Percentiles rank a stretch among this genome's conserved stretches.
Evolutionary conservation across 2,113 vertebrate species (phyloP).

Genomic region (Hippocampus guttulatus): DNA sequence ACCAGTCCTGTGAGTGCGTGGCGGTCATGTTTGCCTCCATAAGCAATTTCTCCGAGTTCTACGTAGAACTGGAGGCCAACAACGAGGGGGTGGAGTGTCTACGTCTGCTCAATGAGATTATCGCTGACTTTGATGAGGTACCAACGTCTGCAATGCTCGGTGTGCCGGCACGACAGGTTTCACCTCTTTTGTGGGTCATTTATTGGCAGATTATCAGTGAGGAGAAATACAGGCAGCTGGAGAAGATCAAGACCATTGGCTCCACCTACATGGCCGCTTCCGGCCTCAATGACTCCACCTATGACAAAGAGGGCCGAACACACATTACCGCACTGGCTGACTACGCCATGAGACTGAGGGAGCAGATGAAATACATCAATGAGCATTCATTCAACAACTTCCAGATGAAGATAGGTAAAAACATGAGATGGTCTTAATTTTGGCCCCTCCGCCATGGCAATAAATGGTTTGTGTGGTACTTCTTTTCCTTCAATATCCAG

Average conservation of each 20-base stretch:
- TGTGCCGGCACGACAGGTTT: neutral
- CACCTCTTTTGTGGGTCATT: neutral
- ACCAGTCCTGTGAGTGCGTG: constrained; percentile 95
- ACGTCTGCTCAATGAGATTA: constrained; percentile 93
- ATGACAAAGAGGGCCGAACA: constrained; percentile 83
- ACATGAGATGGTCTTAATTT: neutral
- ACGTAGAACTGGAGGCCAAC: constrained; percentile 96
- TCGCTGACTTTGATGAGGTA: constrained; percentile 96
- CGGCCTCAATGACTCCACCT: constrained; percentile 88
- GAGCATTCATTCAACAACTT: constrained; percentile 96
- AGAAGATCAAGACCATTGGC: constrained; percentile 96
- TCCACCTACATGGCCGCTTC: constrained; percentile 97
- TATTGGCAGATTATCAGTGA: constrained; percentile 85
- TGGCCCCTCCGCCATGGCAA: neutral
- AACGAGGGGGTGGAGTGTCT: constrained; percentile 95
- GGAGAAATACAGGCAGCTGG: constrained; percentile 86
- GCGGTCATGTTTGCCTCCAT: constrained; percentile 98
- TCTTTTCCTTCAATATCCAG: constrained; percentile 51
- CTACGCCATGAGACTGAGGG: constrained; percentile 89
- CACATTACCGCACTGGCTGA: constrained; percentile 85
- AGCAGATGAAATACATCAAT: constrained; percentile 93
- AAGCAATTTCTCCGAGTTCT: constrained; percentile 97
- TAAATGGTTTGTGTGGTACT: neutral
- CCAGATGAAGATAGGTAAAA: constrained; percentile 91
- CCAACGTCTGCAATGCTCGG: neutral